Percentiles rank a stretch among this genome's conserved stretches.
phyloP scores from a whole-genome alignment of 2,888 invertebrate genomes.

The Eupithecia inturbata region DNA sequence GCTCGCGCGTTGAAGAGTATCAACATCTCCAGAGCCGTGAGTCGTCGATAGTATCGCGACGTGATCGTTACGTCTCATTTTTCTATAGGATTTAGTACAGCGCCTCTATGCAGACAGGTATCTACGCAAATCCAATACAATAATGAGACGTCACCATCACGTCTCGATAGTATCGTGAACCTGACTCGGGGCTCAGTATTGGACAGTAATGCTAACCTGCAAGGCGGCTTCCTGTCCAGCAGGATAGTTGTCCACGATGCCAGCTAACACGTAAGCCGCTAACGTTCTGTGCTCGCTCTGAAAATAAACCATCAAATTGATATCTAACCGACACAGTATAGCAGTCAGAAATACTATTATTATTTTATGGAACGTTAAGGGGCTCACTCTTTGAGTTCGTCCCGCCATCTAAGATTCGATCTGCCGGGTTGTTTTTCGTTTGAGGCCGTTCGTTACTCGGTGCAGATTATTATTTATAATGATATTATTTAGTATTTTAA shows the following conservation, averaged over 20 bases:
- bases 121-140: too few relatives aligned
- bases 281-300: conserved; percentile 94
- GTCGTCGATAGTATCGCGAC: too few relatives aligned
- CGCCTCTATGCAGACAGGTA: too few relatives aligned
- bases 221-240: conserved; percentile 96
- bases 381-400: background rate
- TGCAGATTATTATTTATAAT: too few relatives aligned
- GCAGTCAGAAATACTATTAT: background rate
- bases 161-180: too few relatives aligned
- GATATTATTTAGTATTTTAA: background rate
- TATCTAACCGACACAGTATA: background rate
- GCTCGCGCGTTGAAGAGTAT: too few relatives aligned
- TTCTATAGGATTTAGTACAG: too few relatives aligned
- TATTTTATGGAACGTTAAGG: background rate
- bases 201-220: conserved; percentile 56
- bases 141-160: too few relatives aligned
- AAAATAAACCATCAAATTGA: conserved; percentile 31
- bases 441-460: background rate
- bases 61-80: too few relatives aligned
- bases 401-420: background rate
- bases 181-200: too few relatives aligned
- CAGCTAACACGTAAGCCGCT: conserved; percentile 97
- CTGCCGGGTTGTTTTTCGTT: background rate
- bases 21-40: too few relatives aligned
- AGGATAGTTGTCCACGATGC: conserved; percentile 94